Base-by-base conservation (phyloP, 2,113 vertebrate genomes). In the Archilochus colubris region DNA sequence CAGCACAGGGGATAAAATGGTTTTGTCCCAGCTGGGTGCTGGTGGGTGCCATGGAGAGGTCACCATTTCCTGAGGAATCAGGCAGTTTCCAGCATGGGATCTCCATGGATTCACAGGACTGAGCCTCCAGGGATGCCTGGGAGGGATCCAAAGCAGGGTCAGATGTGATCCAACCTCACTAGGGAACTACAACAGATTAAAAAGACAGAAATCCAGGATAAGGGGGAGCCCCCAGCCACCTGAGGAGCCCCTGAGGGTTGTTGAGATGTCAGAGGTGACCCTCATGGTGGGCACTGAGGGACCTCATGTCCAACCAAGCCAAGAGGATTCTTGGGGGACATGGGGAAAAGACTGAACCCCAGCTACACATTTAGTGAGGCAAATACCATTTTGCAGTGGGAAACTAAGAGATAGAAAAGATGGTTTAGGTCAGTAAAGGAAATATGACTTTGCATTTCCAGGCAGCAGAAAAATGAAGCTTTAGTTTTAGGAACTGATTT, bases 241-340 rank as follows among this genome's bases (percentile, higher is more conserved):
- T 62, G n/a, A 68, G 46, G 27, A 55, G 38, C 20, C 18, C 40
- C 28, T 76, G 38, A 40, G 59, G 25, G 7, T 44, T 40, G 27
- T 50, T 44, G 30, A 24, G 15, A 1, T 59, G 12, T 2, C 25
- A 22, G 20, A 72, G 38, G 58, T 4, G 25, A 19, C 11, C 53
- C 22, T 15, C 33, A 31, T 0, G 0, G 33, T 7, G 3, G 69
- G 23, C 44, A 23, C 0, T 2, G 77, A 38, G 43, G 48, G 38
- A 44, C 10, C 28, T 57, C 61, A 0, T 61, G 48, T 16, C 14
- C 78, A 91, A 43, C 0, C 6, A 63, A 63, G 57, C 33, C 81
- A 38, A 27, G 66, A 72, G n/a, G 23, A n/a, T 53, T 50, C 63
- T 44, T 77, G 40, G 25, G 53, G 15, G 72, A 2, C 43, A 22